phyloP scores from a whole-genome alignment of 2,113 vertebrate genomes.

The Steatornis caripensis region DNA sequence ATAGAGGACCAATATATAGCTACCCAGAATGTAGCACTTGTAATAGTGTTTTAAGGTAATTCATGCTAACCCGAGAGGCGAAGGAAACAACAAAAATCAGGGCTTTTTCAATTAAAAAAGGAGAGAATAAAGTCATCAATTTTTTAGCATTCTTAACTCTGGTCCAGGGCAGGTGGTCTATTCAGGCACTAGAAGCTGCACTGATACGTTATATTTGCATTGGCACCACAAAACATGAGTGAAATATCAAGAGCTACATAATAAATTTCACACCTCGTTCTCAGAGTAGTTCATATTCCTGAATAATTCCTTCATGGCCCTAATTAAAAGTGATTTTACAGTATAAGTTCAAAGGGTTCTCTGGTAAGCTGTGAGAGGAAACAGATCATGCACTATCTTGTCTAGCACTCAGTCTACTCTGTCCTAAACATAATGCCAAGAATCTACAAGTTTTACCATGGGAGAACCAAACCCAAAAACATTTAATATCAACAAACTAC shows the following conservation, averaged over 20 bases:
- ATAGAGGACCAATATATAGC: neutral
- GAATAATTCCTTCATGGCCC: neutral
- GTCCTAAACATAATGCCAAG: neutral
- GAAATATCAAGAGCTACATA: conserved; percentile 2
- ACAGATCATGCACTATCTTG: conserved; percentile 47
- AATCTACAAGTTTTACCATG: neutral
- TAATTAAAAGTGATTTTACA: conserved; percentile 3
- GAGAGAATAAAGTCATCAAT: neutral
- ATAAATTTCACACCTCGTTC: conserved; percentile 37
- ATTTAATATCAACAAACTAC: neutral
- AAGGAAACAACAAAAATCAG: neutral
- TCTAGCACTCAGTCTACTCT: neutral
- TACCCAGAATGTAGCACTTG: neutral
- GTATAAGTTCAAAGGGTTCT: neutral
- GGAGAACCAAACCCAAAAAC: neutral
- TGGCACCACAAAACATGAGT: conserved; percentile 2
- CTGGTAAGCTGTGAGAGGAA: conserved; percentile 9
- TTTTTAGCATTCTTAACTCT: neutral
- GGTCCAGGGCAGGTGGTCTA: neutral
- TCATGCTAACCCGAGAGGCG: neutral
- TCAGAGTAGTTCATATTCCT: neutral
- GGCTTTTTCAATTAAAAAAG: neutral
- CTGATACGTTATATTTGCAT: neutral
- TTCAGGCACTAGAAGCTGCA: neutral
- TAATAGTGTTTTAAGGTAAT: neutral